Evolutionary conservation across 37 sponge, comb jelly and placozoan species (phyloP), one percentile per base, ranked within the genome.

Genomic region (Ephydatia muelleri): DNA sequence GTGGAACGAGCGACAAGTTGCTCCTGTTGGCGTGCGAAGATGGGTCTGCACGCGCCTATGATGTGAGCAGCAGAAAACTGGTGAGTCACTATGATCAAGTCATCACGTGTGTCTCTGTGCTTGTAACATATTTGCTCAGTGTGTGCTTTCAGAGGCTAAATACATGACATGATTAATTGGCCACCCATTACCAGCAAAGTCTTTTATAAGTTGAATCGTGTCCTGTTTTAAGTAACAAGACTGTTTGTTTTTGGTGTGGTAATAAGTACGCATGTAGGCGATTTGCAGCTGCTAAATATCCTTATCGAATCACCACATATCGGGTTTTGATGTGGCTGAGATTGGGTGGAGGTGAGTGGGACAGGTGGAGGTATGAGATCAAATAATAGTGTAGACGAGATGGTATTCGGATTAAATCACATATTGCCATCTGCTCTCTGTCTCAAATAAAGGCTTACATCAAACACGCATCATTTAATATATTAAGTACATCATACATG

Each of bases 1-100:
- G 79, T 79, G 85, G 80, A 8, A 89, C 89, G 0, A 68, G 28
- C 68, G 89, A 74, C 25, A 89, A 89, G 80, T 29, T 89, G 38
- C 68, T 89, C 67, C n/a, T 83, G 21, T 21, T 89, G 48, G 89
- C 85, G 0, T 89, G 89, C 84, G 89, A 83, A 36, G 85, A 84
- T 57, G 80, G 89, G 8, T 22, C 27, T 2, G 77, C 78, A 31
- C 65, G 78, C 40, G 80, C 33, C n/a, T 27, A 30, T n/a, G 86
- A 85, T 35, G 78, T 90, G 40, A 77, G 86, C 21, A 81, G 74
- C 49, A 85, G 86, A 26, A 66, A 87, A 31, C 70, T 31, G 48
- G 78, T 72, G 37, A 27, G 78, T 33, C 38, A 0, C 0, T 67
- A 34, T 40, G 16, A 3, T 30, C 5, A 6, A 5, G 35, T 66